Conservation (phyloP, 2,888 invertebrate genomes). For the Temnothorax ravouxi region DNA sequence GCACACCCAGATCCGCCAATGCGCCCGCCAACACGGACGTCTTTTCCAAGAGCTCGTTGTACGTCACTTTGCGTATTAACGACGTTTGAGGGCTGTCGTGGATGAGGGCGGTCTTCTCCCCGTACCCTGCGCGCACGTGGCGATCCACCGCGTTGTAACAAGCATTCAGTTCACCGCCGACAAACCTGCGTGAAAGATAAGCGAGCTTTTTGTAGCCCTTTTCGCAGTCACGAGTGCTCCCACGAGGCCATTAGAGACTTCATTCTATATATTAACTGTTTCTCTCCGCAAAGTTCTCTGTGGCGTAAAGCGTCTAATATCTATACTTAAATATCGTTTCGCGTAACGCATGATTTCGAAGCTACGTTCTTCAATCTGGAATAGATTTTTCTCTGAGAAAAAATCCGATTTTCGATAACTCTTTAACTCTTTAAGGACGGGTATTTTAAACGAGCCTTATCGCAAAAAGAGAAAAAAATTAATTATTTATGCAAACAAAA, state of each 20-base stretch:
- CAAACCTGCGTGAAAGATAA: slow-evolving; percentile 89
- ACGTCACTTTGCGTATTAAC: slow-evolving; percentile 92
- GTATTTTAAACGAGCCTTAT: too few relatives aligned
- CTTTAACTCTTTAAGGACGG: too few relatives aligned
- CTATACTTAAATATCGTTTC: neutral
- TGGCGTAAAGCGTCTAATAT: neutral
- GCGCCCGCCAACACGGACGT: slow-evolving; percentile 94
- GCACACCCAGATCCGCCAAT: slow-evolving; percentile 92
- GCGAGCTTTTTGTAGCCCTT: neutral
- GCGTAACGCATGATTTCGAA: neutral
- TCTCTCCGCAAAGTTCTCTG: neutral
- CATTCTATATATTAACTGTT: neutral
- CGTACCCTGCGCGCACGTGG: slow-evolving; percentile 93
- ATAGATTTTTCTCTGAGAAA: neutral
- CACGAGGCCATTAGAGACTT: neutral
- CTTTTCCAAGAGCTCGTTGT: slow-evolving; percentile 93
- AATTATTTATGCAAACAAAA: too few relatives aligned
- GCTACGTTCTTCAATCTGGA: neutral
- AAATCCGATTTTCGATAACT: neutral
- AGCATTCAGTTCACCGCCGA: slow-evolving; percentile 96
- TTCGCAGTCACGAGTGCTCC: neutral
- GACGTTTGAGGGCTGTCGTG: slow-evolving; percentile 96
- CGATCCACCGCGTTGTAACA: slow-evolving; percentile 97
- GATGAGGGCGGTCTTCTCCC: slow-evolving; percentile 93
- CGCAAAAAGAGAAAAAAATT: too few relatives aligned